Evolutionary conservation across 2,888 invertebrate species (phyloP).

Genomic region (Cyrtodaria siliqua): DNA sequence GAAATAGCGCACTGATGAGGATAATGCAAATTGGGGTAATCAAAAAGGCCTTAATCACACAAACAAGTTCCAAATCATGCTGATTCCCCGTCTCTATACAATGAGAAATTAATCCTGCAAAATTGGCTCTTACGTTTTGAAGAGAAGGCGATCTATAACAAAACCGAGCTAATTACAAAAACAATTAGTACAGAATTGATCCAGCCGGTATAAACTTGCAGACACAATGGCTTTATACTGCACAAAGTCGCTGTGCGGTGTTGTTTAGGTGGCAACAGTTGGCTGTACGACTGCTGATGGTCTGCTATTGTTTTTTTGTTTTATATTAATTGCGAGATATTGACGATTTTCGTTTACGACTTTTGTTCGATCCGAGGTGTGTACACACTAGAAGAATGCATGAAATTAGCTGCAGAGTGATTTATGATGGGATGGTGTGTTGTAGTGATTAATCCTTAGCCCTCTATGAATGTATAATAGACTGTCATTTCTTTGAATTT

Average conservation of each 20-base stretch:
- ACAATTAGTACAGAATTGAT: constrained; percentile 61
- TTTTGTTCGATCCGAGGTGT: constrained; percentile 31
- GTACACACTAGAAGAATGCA: background rate
- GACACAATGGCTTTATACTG: background rate
- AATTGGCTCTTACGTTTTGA: constrained; percentile 60
- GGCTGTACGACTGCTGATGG: constrained; percentile 17
- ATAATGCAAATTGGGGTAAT: constrained; percentile 64
- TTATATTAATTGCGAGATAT: constrained; percentile 42
- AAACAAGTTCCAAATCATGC: constrained; percentile 55
- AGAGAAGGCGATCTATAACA: constrained; percentile 58
- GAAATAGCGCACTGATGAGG: constrained; percentile 56
- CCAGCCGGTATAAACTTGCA: constrained; percentile 21
- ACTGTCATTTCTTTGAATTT: too few relatives aligned
- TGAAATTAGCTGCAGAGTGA: constrained; percentile 31
- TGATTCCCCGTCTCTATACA: constrained; percentile 59
- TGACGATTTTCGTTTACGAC: constrained; percentile 44
- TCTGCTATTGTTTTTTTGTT: constrained; percentile 20
- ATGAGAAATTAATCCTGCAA: constrained; percentile 66
- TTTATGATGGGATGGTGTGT: constrained; percentile 30
- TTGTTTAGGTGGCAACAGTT: constrained; percentile 24
- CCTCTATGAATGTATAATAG: too few relatives aligned
- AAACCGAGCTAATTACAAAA: constrained; percentile 62
- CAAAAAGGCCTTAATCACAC: constrained; percentile 66
- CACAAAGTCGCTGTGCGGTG: too few relatives aligned
- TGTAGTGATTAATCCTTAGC: too few relatives aligned